Evolutionary conservation across 2,888 invertebrate species (phyloP), one percentile per base, ranked within the genome.

Genomic region (Diarsia dahlii): DNA sequence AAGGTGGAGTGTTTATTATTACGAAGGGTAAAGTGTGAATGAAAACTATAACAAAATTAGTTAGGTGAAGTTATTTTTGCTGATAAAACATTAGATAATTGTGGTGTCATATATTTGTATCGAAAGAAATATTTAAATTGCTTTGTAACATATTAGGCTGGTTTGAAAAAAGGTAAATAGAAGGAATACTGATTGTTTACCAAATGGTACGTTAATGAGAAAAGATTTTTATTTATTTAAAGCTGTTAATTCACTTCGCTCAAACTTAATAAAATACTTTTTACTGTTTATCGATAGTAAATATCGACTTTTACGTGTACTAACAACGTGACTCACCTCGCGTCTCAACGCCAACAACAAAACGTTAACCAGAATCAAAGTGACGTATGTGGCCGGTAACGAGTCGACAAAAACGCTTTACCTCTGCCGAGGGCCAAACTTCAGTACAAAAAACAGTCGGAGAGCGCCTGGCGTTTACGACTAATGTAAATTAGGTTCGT

Each of bases 331-430:
- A 96, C 95, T 96, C 96, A 96, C 95, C 93, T 93, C 94, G 93
- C 93, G 93, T 95, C 95, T 95, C 94, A 95, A 93, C 95, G 95
- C 96, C 95, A 95, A 95, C 96, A 96, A 96, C 96, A 95, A 94
- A 95, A 94, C 93, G 86, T 84, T 84, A 81, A 81, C 81, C 85
- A 93, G 91, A 89, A 90, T 80, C 89, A 91, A 93, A 96, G 93
- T 92, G 95, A 92, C 95, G 93, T 94, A 96, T 95, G 93, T 90
- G 91, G 89, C 93, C 87, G 81, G 89, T 90, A 91, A 91, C 90
- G 91, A 89, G 87, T 91, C 88, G 82, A 94, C 93, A 94, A 95
- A 95, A 95, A 94, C 92, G 90, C 90, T 91, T 90, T 90, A 92
- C 91, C 90, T 92, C 89, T 80, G 76, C 84, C 81, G 92, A 93